Evolutionary conservation across 2,888 invertebrate genomes (phyloP), one percentile per base, ranked within the genome.

Genomic region (Watsonalla binaria): DNA sequence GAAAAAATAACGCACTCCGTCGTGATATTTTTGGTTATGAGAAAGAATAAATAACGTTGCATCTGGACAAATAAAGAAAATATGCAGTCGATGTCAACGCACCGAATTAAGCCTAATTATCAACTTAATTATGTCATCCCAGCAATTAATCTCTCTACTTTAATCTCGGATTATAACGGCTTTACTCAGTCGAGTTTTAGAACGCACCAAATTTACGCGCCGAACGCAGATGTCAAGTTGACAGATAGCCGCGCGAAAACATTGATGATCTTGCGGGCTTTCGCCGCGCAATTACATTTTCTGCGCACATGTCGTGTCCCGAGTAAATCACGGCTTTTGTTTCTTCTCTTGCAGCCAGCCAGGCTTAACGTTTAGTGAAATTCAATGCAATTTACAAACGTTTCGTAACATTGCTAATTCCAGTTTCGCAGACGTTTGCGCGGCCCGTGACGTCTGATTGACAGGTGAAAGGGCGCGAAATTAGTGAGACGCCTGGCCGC

Each of bases 391-490:
- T 85, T 84, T 82, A 74, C 75, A 68, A 72, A 68, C 70, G 75
- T 67, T 66, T 61, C 63, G 65, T 64, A 76, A 77, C 63, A 64
- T 65, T 65, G 79, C 79, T 80, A 83, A 82, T 81, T 76, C 71
- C 72, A 66, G 72, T 61, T 70, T 67, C 62, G 72, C 76, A 71
- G 67, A 65, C 70, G 69, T 73, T 70, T 67, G 59, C 72, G 65
- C 68, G 65, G 60, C 55, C 62, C 66, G 62, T 79, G 87, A 87
- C 87, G 77, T 63, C 65, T 88, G 90, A 90, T 86, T 88, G 90
- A 89, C 90, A 79, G 83, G 84, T 82, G 84, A 89, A 89, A 90
- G 87, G 82, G 87, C 84, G 84, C 81, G 80, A 88, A 84, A 89
- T 87, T 88, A 86, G 85, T 78, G 66, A 72, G 59, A 66, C 64